Evolutionary conservation across 2,888 invertebrate species (phyloP).

Genomic region (Magallana nippona): DNA sequence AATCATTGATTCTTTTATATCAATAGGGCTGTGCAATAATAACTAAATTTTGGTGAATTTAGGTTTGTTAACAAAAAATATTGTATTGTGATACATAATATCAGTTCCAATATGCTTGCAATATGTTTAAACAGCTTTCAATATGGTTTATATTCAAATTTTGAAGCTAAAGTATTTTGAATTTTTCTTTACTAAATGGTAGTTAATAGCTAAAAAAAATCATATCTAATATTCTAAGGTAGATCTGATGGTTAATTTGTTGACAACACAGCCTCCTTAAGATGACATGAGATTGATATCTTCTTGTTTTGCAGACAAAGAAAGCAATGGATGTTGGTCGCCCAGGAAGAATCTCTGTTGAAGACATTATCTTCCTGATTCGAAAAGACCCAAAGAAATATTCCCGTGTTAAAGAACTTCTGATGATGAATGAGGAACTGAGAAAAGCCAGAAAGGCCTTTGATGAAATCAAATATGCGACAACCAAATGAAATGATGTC

Average conservation of each 20-base stretch:
- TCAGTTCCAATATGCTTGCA: too few relatives aligned
- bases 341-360: slow-evolving; percentile 97
- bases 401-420: slow-evolving; percentile 96
- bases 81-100: not conserved
- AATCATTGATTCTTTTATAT: too few relatives aligned
- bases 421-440: slow-evolving; percentile 99
- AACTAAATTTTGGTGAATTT: not conserved
- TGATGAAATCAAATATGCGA: slow-evolving; percentile 85
- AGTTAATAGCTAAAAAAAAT: too few relatives aligned
- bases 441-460: slow-evolving; percentile 99
- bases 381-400: slow-evolving; percentile 97
- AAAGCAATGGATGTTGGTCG: slow-evolving; percentile 97
- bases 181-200: too few relatives aligned
- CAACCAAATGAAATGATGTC: slow-evolving; percentile 60
- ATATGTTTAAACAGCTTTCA: too few relatives aligned
- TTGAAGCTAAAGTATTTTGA: too few relatives aligned
- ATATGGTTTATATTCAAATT: too few relatives aligned
- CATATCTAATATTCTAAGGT: too few relatives aligned
- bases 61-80: not conserved
- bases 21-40: too few relatives aligned
- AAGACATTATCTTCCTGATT: slow-evolving; percentile 97
- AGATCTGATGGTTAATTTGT: too few relatives aligned
- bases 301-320: slow-evolving; percentile 83
- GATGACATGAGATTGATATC: too few relatives aligned
- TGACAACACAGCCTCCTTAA: too few relatives aligned